Base-by-base conservation (phyloP, 2,888 invertebrate species). In the Neoascia interrupta region DNA sequence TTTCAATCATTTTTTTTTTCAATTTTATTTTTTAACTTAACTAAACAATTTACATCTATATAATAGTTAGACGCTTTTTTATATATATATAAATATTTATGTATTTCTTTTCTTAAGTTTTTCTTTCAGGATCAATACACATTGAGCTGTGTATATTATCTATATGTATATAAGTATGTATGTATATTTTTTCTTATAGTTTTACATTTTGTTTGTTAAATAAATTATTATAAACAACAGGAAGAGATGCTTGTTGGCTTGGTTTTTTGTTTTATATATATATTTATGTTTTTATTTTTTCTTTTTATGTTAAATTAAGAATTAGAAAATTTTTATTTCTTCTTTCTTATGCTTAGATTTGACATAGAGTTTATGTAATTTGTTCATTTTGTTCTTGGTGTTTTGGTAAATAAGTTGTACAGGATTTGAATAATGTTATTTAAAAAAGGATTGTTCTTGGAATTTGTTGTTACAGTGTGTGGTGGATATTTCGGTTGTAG, bases 11-110 rank as follows among this genome's bases (percentile, higher is more conserved):
- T 26, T 68, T 41, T 28, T 54, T 61, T 26, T 45, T 66, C 56
- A 26, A n/a, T 51, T 41, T 23, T 36, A 4, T 11, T 13, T 39
- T 51, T 64, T n/a, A 60, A 72, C 72, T 76, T 76, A 76, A 60
- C 21, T 64, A 72, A 76, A 76, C 76, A 76, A 60, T 76, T 72
- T 76, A 76, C 64, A 72, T 70, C 58, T 64, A 60, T 72, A 64
- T 72, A 53, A 60, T 72, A 76, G 76, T 64, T 72, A 58, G 51
- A 66, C 47, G 39, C 60, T 41, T 76, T 13, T 72, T 36, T 54
- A 36, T 47, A 74, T 68, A 75, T 51, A 47, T 54, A 6, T 49
- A 51, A 58, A 58, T 49, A 53, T 43, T 66, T 47, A 39, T 45
- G 26, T 26, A n/a, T 45, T 36, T 47, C 16, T n/a, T n/a, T 39